Percentiles rank a stretch among this genome's conserved stretches.
Evolutionary conservation across 2,888 invertebrate genomes (phyloP).

Genomic region (Diloba caeruleocephala): DNA sequence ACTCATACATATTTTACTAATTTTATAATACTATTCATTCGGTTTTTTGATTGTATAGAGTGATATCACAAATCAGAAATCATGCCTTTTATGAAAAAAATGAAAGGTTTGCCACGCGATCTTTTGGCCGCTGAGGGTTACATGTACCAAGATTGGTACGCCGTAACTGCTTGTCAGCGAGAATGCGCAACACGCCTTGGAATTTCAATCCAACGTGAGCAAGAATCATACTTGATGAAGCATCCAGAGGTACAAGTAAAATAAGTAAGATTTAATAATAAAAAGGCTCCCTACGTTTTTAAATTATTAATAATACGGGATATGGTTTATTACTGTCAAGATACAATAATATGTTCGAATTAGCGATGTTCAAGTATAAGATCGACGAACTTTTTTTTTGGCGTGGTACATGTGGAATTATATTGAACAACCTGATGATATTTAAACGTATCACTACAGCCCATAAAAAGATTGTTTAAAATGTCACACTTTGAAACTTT

Average conservation of each 20-base stretch:
- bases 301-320: no score
- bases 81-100: constrained; percentile 69
- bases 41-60: constrained; percentile 2
- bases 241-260: constrained; percentile 74
- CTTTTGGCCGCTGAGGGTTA: constrained; percentile 68
- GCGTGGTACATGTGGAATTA: no score
- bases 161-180: constrained; percentile 68
- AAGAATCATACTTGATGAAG: constrained; percentile 73
- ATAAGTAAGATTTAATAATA: no score
- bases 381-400: no score
- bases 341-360: no score
- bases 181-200: constrained; percentile 69
- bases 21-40: neutral
- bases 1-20: neutral
- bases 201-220: constrained; percentile 73
- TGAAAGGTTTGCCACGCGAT: constrained; percentile 65
- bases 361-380: no score
- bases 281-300: no score
- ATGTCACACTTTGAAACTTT: no score
- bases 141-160: constrained; percentile 66
- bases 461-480: no score
- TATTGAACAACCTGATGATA: no score
- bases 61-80: constrained; percentile 4
- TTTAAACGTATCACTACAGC: no score
- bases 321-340: no score